A percentile compares a stretch with the other conserved stretches of the same genome.
Evolutionary conservation across 2,888 invertebrate genomes (phyloP).

Genomic region (Altica lythri): DNA sequence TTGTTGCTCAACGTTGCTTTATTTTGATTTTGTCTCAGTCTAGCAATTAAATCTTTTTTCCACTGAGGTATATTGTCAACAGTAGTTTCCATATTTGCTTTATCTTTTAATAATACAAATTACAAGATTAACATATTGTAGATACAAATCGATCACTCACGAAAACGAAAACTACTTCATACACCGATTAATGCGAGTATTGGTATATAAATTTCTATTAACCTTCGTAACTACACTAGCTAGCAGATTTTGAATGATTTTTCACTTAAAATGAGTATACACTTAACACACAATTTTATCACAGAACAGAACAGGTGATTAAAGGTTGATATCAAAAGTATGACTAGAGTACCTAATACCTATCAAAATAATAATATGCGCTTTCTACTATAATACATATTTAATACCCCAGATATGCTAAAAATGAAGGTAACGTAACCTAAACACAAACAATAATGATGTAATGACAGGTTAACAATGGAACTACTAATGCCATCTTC

Average conservation of each 20-base stretch:
- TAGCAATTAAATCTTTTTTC: slow-evolving; percentile 82
- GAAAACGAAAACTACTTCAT: not conserved
- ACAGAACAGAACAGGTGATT: slow-evolving; percentile 27
- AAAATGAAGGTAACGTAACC: slow-evolving; percentile 36
- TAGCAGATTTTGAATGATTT: slow-evolving; percentile 10
- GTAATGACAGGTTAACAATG: slow-evolving; percentile 28
- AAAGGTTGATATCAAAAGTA: slow-evolving; percentile 25
- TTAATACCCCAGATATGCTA: slow-evolving; percentile 40
- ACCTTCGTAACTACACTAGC: slow-evolving; percentile 5
- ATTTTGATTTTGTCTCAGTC: slow-evolving; percentile 65
- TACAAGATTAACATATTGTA: slow-evolving; percentile 17
- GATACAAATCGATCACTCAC: slow-evolving; percentile 8
- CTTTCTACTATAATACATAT: slow-evolving; percentile 40
- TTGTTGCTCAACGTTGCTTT: slow-evolving; percentile 44
- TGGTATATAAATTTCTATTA: slow-evolving; percentile 3
- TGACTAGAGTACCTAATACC: slow-evolving; percentile 36
- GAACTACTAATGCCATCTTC: too few relatives aligned
- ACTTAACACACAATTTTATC: slow-evolving; percentile 31
- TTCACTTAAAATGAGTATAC: slow-evolving; percentile 16
- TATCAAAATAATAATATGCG: slow-evolving; percentile 36
- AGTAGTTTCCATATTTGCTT: slow-evolving; percentile 24
- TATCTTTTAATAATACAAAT: slow-evolving; percentile 8
- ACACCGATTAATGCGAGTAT: slow-evolving; percentile 6
- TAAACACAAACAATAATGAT: slow-evolving; percentile 34
- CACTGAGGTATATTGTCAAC: slow-evolving; percentile 68